These are phyloP conservation scores for Meteorus cinctellus DNA, from an alignment of 2,888 invertebrate species.

Conservation along the genomic window DNA sequence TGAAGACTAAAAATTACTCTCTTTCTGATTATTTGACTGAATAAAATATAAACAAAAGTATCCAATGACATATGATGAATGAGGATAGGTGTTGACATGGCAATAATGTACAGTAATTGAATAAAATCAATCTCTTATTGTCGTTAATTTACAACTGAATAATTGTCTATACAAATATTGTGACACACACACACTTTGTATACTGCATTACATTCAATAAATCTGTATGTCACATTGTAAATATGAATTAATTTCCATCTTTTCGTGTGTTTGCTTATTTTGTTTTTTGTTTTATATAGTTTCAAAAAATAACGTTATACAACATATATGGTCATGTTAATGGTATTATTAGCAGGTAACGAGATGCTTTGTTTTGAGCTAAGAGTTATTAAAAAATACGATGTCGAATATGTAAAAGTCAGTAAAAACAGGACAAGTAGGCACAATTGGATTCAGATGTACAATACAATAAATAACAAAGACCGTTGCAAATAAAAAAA, in stretches of 20 bases:
- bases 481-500: slow-evolving; percentile 55
- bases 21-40: too few species aligned
- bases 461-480: slow-evolving; percentile 72
- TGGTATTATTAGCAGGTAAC: slow-evolving; percentile 50
- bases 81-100: neutral
- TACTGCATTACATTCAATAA: slow-evolving; percentile 13
- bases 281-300: slow-evolving; percentile 56
- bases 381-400: slow-evolving; percentile 56
- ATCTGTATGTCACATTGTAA: slow-evolving; percentile 47
- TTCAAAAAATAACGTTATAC: slow-evolving; percentile 64
- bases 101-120: neutral
- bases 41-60: neutral
- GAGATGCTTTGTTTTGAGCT: slow-evolving; percentile 54
- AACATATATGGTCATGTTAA: slow-evolving; percentile 42
- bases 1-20: too few species aligned
- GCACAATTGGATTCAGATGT: slow-evolving; percentile 61
- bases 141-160: slow-evolving; percentile 69
- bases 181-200: slow-evolving; percentile 69
- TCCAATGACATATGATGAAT: neutral
- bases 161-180: slow-evolving; percentile 70
- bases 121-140: slow-evolving; percentile 53
- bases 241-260: neutral
- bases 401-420: slow-evolving; percentile 33
- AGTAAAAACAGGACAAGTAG: slow-evolving; percentile 46
- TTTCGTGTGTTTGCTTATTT: slow-evolving; percentile 51